Conservation (phyloP, 1,140 invertebrate genomes). For the Cephus cinctus region DNA sequence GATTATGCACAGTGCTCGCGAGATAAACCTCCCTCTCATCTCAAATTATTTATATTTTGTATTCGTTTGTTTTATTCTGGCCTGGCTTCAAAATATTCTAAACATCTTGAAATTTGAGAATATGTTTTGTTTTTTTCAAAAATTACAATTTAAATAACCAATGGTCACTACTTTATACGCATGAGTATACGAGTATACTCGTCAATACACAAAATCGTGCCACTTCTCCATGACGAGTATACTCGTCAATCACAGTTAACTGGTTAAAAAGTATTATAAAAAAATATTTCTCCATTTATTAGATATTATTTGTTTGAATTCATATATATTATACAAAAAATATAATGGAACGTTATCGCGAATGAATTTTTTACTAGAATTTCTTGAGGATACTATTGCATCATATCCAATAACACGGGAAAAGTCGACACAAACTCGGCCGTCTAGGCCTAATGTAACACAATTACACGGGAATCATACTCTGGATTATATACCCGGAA, state of each 20-base stretch:
- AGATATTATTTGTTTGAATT: too few species aligned
- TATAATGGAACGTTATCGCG: background rate
- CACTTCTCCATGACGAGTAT: too few species aligned
- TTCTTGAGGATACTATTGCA: background rate
- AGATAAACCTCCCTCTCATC: slow-evolving; percentile 14
- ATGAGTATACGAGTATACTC: too few species aligned
- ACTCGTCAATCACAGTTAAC: too few species aligned
- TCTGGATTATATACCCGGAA: background rate
- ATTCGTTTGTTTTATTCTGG: slow-evolving; percentile 11
- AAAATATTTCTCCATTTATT: too few species aligned
- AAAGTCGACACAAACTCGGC: background rate
- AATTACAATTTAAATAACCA: slow-evolving; percentile 9
- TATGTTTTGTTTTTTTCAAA: too few species aligned
- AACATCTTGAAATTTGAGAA: too few species aligned
- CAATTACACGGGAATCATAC: background rate
- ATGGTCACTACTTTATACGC: too few species aligned
- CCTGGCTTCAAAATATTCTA: too few species aligned
- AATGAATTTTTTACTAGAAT: background rate
- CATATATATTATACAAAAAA: slow-evolving; percentile 1
- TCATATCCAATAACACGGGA: background rate
- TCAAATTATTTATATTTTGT: slow-evolving; percentile 8
- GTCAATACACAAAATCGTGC: too few species aligned
- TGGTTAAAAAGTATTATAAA: too few species aligned
- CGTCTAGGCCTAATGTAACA: background rate
- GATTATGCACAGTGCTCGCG: slow-evolving; percentile 9